Percentiles rank a stretch among this genome's conserved stretches.
Evolutionary conservation across 64 coral and sea anemone genomes (phyloP).

Genomic region (Cladopsammia gracilis): DNA sequence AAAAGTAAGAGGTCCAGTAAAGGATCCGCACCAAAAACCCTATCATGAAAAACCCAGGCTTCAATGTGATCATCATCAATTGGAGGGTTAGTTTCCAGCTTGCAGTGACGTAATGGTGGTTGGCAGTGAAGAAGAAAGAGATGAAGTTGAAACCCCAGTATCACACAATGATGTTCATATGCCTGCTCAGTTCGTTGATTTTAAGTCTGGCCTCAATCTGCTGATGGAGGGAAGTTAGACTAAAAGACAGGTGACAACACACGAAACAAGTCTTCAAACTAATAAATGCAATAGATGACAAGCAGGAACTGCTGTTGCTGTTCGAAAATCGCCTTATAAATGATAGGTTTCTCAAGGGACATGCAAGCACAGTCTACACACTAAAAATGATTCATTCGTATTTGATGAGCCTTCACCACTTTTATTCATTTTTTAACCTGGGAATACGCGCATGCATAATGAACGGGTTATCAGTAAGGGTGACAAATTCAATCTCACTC

Average conservation of each 20-base stretch:
- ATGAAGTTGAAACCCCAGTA: not conserved
- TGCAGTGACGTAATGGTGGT: not conserved
- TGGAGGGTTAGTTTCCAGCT: not conserved
- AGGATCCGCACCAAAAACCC: not conserved
- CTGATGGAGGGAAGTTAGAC: not conserved
- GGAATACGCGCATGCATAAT: no score
- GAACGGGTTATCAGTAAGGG: no score
- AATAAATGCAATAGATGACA: not conserved
- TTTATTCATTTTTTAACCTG: slow-evolving; percentile 37
- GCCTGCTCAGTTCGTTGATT: not conserved
- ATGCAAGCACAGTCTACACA: not conserved
- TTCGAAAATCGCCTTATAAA: slow-evolving; percentile 3
- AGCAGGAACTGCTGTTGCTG: not conserved
- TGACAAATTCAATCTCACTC: no score
- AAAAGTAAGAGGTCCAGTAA: not conserved
- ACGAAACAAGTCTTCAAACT: slow-evolving; percentile 1
- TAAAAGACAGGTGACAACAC: not conserved
- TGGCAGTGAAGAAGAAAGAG: not conserved
- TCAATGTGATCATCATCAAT: not conserved
- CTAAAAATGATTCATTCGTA: slow-evolving; percentile 12
- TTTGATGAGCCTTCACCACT: slow-evolving; percentile 14
- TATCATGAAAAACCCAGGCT: not conserved
- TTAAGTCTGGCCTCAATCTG: not conserved
- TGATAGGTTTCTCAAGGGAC: slow-evolving; percentile 8
- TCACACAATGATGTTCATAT: not conserved